Percentiles rank a stretch among this genome's conserved stretches.
Evolutionary conservation across 2,113 vertebrate genomes (phyloP).

Genomic region (Kryptolebias marmoratus): DNA sequence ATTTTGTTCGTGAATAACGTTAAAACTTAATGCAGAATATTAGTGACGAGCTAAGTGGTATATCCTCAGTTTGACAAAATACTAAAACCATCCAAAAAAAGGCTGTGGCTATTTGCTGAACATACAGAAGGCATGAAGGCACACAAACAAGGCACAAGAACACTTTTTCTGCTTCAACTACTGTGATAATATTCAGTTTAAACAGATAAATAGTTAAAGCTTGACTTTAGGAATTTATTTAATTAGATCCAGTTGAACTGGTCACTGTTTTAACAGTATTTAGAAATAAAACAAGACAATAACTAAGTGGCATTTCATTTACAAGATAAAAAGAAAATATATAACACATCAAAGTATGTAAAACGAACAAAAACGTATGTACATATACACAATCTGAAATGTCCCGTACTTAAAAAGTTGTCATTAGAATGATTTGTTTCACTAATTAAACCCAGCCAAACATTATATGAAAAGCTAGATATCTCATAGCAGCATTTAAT

Average conservation of each 20-base stretch:
- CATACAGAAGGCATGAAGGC: conserved; percentile 38
- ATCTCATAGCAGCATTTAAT: conserved; percentile 8
- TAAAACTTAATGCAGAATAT: not conserved
- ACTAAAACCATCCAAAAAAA: conserved; percentile 14
- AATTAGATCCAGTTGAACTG: conserved; percentile 11
- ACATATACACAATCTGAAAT: not conserved
- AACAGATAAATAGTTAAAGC: conserved; percentile 14
- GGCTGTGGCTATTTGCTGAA: conserved; percentile 15
- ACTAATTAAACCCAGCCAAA: not conserved
- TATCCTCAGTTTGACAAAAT: not conserved
- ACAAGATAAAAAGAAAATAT: not conserved
- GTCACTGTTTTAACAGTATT: conserved; percentile 6
- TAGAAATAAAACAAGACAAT: conserved; percentile 10
- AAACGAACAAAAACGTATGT: not conserved
- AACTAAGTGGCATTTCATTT: conserved; percentile 1
- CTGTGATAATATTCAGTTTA: conserved; percentile 17
- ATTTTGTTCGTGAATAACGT: conserved; percentile 2
- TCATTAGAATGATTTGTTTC: not conserved
- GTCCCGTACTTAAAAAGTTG: not conserved
- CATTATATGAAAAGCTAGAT: not conserved
- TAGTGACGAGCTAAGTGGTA: not conserved
- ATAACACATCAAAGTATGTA: not conserved
- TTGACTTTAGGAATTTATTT: conserved; percentile 12
- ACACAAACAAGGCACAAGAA: conserved; percentile 64
- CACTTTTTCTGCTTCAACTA: conserved; percentile 35